Percentiles rank a stretch among this genome's conserved stretches.
phyloP scores from a whole-genome alignment of 2,888 invertebrate species.

The Protodeltote pygarga region DNA sequence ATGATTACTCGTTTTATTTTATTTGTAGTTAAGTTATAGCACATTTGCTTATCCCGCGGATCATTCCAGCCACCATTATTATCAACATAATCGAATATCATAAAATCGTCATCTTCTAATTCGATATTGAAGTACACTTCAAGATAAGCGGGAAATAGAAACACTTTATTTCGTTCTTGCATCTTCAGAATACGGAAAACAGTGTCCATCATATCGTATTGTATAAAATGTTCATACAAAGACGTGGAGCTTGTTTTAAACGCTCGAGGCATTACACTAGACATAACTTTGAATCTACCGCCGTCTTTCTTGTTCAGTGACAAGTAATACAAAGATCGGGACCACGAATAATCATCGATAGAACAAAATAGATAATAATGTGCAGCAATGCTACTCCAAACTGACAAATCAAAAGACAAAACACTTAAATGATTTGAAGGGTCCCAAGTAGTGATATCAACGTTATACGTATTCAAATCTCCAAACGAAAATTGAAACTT shows the following conservation, averaged over 20 bases:
- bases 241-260: slow-evolving; percentile 47
- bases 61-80: slow-evolving; percentile 67
- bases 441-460: slow-evolving; percentile 60
- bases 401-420: slow-evolving; percentile 59
- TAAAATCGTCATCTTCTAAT: slow-evolving; percentile 55
- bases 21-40: slow-evolving; percentile 58
- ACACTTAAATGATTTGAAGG: slow-evolving; percentile 57
- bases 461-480: slow-evolving; percentile 37
- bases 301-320: slow-evolving; percentile 61
- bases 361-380: slow-evolving; percentile 67
- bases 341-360: slow-evolving; percentile 68
- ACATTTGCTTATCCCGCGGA: slow-evolving; percentile 62
- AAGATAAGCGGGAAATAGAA: slow-evolving; percentile 57
- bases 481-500: slow-evolving; percentile 17
- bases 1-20: slow-evolving; percentile 61
- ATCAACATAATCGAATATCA: slow-evolving; percentile 57
- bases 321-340: slow-evolving; percentile 60
- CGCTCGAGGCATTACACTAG: slow-evolving; percentile 59
- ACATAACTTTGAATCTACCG: slow-evolving; percentile 60
- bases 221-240: slow-evolving; percentile 31
- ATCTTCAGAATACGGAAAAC: slow-evolving; percentile 47
- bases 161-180: slow-evolving; percentile 33
- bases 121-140: slow-evolving; percentile 60
- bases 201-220: slow-evolving; percentile 46
- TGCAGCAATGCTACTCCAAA: slow-evolving; percentile 66